phyloP scores from a whole-genome alignment of 1,140 invertebrate genomes.

The Trichoplusia ni region DNA sequence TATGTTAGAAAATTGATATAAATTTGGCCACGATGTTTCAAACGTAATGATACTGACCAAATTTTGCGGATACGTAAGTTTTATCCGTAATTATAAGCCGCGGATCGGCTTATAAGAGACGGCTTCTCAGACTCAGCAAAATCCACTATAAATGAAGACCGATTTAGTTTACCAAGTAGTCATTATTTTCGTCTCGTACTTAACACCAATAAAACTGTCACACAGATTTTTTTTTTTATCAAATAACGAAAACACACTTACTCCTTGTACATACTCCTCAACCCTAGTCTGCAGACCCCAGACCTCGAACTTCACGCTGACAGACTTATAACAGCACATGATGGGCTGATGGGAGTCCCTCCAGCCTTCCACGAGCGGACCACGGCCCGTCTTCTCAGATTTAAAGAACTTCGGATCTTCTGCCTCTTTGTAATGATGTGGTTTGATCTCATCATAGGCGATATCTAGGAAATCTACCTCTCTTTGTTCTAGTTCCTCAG shows the following conservation, averaged over 20 bases:
- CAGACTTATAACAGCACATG: constrained; percentile 97
- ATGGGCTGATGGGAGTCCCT: constrained; percentile 88
- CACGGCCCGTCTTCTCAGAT: constrained; percentile 91
- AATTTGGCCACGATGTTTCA: too few relatives aligned
- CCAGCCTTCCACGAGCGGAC: constrained; percentile 92
- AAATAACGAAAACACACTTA: constrained; percentile 73
- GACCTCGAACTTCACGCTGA: constrained; percentile 94
- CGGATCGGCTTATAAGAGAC: too few relatives aligned
- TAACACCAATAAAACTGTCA: too few relatives aligned
- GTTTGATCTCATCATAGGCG: constrained; percentile 91
- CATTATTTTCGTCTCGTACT: too few relatives aligned
- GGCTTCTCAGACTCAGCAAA: too few relatives aligned
- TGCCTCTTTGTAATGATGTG: constrained; percentile 94
- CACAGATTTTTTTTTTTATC: too few relatives aligned
- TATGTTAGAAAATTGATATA: too few relatives aligned
- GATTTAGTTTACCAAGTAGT: too few relatives aligned
- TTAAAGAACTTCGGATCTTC: constrained; percentile 93
- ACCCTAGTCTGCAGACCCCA: constrained; percentile 95
- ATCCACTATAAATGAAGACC: too few relatives aligned
- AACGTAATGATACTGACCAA: too few relatives aligned
- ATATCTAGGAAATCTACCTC: constrained; percentile 93
- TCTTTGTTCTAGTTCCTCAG: constrained; percentile 87
- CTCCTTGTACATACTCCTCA: constrained; percentile 93
- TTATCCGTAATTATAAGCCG: too few relatives aligned
- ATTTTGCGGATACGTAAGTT: too few relatives aligned